These are phyloP conservation scores for Silvanus unidentatus DNA, from an alignment of 2,888 invertebrate species.

Conservation along the genomic window DNA sequence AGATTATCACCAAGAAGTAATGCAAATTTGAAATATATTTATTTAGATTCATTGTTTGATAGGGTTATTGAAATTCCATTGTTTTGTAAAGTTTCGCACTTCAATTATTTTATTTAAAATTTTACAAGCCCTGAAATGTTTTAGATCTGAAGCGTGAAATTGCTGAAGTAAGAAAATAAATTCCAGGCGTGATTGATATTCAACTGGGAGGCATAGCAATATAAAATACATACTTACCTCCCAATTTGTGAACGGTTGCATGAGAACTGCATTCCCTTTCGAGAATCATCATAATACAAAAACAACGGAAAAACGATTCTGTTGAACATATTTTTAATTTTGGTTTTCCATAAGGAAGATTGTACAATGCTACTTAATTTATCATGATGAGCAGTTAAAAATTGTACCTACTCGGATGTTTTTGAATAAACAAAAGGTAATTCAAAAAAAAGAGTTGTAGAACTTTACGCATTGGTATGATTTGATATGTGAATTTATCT, in stretches of 20 bases:
- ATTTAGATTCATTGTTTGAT: conserved; percentile 9
- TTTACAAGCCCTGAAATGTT: conserved; percentile 15
- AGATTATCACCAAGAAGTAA: conserved; percentile 23
- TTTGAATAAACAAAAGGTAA: background rate
- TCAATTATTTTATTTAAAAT: conserved; percentile 22
- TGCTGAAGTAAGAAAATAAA: conserved; percentile 23
- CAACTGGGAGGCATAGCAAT: conserved; percentile 15
- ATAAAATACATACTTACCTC: background rate
- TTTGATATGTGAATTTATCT: no score
- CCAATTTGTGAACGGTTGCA: background rate
- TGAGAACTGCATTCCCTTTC: conserved; percentile 21
- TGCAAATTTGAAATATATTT: conserved; percentile 14
- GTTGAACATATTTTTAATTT: background rate
- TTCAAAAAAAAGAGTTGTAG: background rate
- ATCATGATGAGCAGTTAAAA: background rate
- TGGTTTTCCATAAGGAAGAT: background rate
- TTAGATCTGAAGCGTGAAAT: conserved; percentile 18
- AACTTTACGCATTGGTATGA: background rate
- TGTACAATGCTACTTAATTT: background rate
- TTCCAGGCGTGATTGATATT: conserved; percentile 17
- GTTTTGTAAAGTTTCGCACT: conserved; percentile 16
- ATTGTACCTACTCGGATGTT: background rate
- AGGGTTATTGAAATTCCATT: conserved; percentile 16
- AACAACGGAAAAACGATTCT: background rate
- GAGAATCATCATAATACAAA: conserved; percentile 24